Base-by-base conservation (phyloP, 2,113 vertebrate species). In the Hippocampus guttulatus region DNA sequence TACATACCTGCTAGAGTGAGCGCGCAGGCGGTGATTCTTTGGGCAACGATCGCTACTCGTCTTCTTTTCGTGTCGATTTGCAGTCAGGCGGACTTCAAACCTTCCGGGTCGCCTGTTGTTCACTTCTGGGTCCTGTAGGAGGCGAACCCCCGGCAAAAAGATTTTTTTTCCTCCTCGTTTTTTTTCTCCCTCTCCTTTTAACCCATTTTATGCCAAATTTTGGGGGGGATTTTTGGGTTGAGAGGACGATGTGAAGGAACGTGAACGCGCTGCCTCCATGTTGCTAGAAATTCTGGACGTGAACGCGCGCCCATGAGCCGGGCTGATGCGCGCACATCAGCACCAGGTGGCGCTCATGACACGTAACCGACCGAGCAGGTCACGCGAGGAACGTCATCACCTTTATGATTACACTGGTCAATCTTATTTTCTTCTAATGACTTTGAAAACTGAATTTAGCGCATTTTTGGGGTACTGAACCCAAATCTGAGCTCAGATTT, bases 61-160 rank as follows among this genome's bases (percentile, higher is more conserved):
- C 88, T 91, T 88, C 86, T 87, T 57, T 41, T 52, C 33, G 43
- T 54, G 25, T 54, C 67, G 68, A 88, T 90, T 85, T 81, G 87
- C 82, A 83, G 82, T 88, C 89, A 87, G 83, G 84, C 90, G 81
- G 89, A 92, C 90, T 93, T 90, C 93, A 95, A 93, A 93, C 92
- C 94, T 95, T 96, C 94, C 95, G 94, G 95, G 94, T 96, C 94
- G 94, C 93, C 93, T 93, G 91, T 92, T 91, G 94, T 95, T 95
- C 94, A 95, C 95, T 96, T 96, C 95, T 96, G 94, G 94, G 93
- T 92, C 91, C 87, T 93, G 92, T 93, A 92, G 88, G 84, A 41
- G 51, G 8, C 23, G 49, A 74, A 75, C 71, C 57, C 74, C 8
- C 64, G 68, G 33, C 54, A 73, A 55, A 74, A 1, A 38, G 23